phyloP scores from a whole-genome alignment of 2,113 vertebrate genomes.

The Halichoerus grypus region DNA sequence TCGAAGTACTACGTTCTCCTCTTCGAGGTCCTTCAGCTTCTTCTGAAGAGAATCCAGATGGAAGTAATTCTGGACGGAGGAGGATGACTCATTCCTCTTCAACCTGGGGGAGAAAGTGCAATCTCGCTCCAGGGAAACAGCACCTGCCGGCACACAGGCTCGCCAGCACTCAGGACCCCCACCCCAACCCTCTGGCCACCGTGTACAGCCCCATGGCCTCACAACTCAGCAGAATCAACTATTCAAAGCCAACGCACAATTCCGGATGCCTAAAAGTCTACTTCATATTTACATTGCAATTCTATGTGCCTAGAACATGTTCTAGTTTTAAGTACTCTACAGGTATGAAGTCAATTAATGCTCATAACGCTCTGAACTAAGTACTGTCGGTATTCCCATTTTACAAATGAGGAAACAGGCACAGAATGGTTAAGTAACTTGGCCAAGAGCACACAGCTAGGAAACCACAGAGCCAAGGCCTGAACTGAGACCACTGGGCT shows the following conservation, averaged over 20 bases:
- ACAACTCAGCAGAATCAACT: background rate
- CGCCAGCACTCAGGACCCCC: too few relatives aligned
- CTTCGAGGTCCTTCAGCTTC: constrained; percentile 98
- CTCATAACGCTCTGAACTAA: background rate
- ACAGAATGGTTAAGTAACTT: background rate
- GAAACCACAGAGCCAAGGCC: background rate
- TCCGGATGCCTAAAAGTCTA: background rate
- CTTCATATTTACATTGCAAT: background rate
- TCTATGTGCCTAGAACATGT: background rate
- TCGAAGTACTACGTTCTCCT: constrained; percentile 96
- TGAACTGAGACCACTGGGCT: background rate
- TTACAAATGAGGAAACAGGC: background rate
- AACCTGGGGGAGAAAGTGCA: constrained; percentile 85
- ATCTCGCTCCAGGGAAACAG: too few relatives aligned
- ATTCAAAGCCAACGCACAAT: background rate
- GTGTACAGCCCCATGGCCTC: background rate
- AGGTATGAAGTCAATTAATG: background rate
- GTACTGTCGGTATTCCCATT: background rate
- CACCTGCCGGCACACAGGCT: accelerated
- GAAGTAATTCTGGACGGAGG: constrained; percentile 93
- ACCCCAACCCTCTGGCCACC: background rate
- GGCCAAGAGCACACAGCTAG: background rate
- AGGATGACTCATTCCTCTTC: constrained; percentile 92
- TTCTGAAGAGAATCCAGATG: constrained; percentile 97
- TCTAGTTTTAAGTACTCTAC: background rate